Conservation (phyloP, 2,797 vertebrate species). For the Taeniopygia guttata region DNA sequence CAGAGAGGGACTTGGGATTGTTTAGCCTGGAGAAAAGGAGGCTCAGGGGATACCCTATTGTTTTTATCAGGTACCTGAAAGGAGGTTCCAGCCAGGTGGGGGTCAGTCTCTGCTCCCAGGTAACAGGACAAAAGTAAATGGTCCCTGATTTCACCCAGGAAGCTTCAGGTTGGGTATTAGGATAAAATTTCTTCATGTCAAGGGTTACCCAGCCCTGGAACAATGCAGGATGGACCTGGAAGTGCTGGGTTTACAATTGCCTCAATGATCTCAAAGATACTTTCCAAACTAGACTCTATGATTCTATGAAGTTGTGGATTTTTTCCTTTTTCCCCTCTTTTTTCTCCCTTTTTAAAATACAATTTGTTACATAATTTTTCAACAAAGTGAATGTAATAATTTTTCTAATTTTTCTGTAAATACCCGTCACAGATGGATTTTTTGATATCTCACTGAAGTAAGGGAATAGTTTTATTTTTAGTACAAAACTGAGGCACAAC, state of each 20-base stretch:
- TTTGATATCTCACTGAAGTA: not conserved
- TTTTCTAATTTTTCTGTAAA: not conserved
- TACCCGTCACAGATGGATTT: not conserved
- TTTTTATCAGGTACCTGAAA: not conserved
- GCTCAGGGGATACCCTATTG: not conserved
- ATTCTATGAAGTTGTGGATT: fast-evolving
- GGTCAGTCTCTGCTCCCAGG: not conserved
- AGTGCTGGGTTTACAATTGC: not conserved
- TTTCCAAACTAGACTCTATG: not conserved
- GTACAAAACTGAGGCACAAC: not conserved
- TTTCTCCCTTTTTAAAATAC: not conserved
- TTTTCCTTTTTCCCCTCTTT: fast-evolving
- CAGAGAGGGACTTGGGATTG: fast-evolving
- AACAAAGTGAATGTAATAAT: not conserved
- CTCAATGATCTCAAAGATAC: not conserved
- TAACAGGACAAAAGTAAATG: not conserved
- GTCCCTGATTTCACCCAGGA: fast-evolving
- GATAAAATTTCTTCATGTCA: not conserved
- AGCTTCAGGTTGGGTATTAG: not conserved
- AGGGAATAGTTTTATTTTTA: not conserved
- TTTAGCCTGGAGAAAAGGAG: not conserved
- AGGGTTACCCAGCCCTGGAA: not conserved
- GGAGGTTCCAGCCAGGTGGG: not conserved
- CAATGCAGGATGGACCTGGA: not conserved
- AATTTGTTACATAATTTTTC: not conserved